Evolutionary conservation across 1,140 invertebrate genomes (phyloP).

Genomic region (Drosophila sucinea): DNA sequence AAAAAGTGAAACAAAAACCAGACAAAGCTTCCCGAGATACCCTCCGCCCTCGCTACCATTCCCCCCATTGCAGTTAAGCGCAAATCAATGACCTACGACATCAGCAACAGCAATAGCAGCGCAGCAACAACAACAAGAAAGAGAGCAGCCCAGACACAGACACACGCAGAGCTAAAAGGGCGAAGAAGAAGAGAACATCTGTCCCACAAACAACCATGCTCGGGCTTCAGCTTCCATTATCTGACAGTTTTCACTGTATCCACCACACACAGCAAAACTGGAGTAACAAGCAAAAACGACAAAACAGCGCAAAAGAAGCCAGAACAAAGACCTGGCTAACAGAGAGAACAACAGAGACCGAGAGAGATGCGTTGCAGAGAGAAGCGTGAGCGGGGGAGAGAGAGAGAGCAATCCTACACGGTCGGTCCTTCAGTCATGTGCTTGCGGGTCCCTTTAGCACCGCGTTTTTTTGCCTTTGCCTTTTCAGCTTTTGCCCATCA

Average conservation of each 20-base stretch:
- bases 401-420: not conserved
- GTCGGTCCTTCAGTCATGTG: not conserved
- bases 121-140: constrained; percentile 38
- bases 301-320: constrained; percentile 37
- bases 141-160: constrained; percentile 16
- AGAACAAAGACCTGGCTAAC: constrained; percentile 17
- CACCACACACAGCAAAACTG: constrained; percentile 4
- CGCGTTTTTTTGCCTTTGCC: not conserved
- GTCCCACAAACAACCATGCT: constrained; percentile 15
- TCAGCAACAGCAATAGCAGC: constrained; percentile 52
- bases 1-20: constrained; percentile 59
- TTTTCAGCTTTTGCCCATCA: not conserved
- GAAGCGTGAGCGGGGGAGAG: not conserved
- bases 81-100: constrained; percentile 82
- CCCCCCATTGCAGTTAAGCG: constrained; percentile 63
- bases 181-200: constrained; percentile 35
- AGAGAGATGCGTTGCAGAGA: not conserved
- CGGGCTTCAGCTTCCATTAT: constrained; percentile 4
- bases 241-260: constrained; percentile 14
- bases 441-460: not conserved
- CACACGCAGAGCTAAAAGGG: constrained; percentile 21
- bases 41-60: not conserved
- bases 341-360: not conserved
- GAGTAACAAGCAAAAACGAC: constrained; percentile 36
- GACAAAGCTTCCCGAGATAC: constrained; percentile 20